Percentiles rank a stretch among this genome's conserved stretches.
Evolutionary conservation across 2,888 invertebrate species (phyloP).

Genomic region (Callyntrura sp.): DNA sequence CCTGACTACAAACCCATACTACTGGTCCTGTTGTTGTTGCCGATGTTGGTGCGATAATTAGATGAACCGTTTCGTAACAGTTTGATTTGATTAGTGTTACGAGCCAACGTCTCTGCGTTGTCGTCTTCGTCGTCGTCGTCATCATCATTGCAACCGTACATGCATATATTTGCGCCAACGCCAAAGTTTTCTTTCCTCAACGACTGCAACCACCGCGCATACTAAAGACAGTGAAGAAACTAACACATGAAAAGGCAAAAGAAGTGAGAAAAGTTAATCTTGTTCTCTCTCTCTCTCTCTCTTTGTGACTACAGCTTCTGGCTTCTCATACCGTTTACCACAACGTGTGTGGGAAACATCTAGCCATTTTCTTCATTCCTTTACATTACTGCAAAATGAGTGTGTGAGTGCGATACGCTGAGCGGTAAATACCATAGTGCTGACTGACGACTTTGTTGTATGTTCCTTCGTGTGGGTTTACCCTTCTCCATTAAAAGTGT

Average conservation of each 20-base stretch:
- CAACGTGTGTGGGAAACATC: neutral
- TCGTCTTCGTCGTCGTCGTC: neutral
- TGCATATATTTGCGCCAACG: neutral
- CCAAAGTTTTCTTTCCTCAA: neutral
- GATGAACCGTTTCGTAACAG: conserved; percentile 56
- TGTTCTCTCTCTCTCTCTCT: neutral
- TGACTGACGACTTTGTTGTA: neutral
- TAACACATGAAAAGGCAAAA: neutral
- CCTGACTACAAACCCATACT: conserved; percentile 12
- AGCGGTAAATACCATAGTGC: neutral
- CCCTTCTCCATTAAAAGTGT: neutral
- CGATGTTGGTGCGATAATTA: conserved; percentile 26
- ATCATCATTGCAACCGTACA: neutral
- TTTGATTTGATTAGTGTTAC: conserved; percentile 49
- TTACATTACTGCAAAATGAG: neutral
- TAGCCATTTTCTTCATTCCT: neutral
- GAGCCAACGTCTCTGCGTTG: neutral
- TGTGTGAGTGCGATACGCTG: too few relatives aligned
- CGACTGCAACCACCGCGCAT: neutral
- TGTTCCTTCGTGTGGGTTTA: neutral
- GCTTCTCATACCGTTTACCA: neutral
- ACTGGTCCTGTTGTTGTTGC: neutral
- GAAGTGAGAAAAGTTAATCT: conserved; percentile 32
- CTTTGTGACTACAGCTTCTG: neutral
- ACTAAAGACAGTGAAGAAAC: neutral